A percentile compares a stretch with the other conserved stretches of the same genome.
Conservation (phyloP, 2,888 invertebrate species). For the Antitype chi region DNA sequence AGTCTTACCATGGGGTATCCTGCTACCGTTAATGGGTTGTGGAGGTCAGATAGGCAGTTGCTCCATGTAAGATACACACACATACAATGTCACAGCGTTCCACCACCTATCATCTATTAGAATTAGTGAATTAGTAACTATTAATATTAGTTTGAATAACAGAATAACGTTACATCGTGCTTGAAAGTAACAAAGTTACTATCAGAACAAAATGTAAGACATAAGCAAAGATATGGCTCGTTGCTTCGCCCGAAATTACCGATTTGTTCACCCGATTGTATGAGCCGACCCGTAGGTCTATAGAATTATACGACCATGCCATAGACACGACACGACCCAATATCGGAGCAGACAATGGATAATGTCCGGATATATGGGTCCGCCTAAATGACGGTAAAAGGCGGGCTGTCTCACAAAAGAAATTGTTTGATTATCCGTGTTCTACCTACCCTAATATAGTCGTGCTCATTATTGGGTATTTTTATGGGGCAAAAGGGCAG, state of each 20-base stretch:
- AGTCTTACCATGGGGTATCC: no score
- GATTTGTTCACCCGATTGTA: conserved; percentile 21
- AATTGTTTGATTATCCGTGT: conserved; percentile 26
- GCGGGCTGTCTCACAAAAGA: conserved; percentile 19
- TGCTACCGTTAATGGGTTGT: no score
- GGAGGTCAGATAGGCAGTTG: no score
- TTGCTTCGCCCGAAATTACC: conserved; percentile 25
- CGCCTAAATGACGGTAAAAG: conserved; percentile 43
- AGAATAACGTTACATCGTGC: no score
- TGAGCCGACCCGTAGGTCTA: conserved; percentile 2
- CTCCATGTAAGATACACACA: no score
- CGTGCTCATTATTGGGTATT: not conserved
- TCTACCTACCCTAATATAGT: not conserved
- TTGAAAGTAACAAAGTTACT: not conserved
- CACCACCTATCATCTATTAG: no score
- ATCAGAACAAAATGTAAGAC: not conserved
- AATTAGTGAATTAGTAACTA: no score
- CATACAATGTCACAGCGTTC: no score
- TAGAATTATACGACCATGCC: conserved; percentile 31
- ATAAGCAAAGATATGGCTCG: not conserved
- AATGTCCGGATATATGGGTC: conserved; percentile 34
- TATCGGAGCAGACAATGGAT: conserved; percentile 32
- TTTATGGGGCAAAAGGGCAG: conserved; percentile 10
- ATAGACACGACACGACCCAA: conserved; percentile 8
- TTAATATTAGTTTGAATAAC: no score